These are phyloP conservation scores for Drosophila auraria DNA, from an alignment of 1,140 invertebrate genomes.

Conservation along the genomic window DNA sequence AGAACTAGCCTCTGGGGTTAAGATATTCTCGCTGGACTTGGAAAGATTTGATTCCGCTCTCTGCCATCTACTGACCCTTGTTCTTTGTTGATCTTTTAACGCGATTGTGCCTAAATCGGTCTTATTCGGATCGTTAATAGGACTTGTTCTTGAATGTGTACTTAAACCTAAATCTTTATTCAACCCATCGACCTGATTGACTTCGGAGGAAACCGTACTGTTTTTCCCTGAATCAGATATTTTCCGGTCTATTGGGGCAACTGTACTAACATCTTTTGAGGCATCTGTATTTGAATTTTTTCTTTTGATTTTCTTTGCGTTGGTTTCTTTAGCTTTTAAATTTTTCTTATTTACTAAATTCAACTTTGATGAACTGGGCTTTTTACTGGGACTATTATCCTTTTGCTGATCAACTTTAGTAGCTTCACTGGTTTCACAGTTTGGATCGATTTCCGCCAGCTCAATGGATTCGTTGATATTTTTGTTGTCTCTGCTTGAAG, in stretches of 20 bases:
- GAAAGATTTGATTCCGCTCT: background rate
- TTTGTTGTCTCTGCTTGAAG: background rate
- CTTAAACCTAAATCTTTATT: background rate
- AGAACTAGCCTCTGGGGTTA: background rate
- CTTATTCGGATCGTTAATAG: background rate
- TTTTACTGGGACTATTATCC: background rate
- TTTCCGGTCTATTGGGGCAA: background rate
- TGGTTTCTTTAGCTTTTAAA: background rate
- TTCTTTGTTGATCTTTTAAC: background rate
- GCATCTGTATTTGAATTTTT: background rate
- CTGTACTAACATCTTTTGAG: background rate
- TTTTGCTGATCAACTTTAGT: conserved; percentile 2
- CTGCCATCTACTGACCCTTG: background rate
- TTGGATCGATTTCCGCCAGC: conserved; percentile 3
- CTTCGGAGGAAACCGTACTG: background rate
- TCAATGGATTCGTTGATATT: background rate
- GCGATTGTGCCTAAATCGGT: background rate
- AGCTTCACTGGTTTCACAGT: conserved; percentile 3
- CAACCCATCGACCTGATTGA: background rate
- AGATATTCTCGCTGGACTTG: background rate
- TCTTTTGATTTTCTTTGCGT: background rate
- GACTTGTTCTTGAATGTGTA: background rate
- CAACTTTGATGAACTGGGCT: background rate
- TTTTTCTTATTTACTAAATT: background rate
- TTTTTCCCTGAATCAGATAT: background rate